Evolutionary conservation across 2,797 vertebrate genomes (phyloP), one percentile per base, ranked within the genome.

Genomic region (Falco rusticolus): DNA sequence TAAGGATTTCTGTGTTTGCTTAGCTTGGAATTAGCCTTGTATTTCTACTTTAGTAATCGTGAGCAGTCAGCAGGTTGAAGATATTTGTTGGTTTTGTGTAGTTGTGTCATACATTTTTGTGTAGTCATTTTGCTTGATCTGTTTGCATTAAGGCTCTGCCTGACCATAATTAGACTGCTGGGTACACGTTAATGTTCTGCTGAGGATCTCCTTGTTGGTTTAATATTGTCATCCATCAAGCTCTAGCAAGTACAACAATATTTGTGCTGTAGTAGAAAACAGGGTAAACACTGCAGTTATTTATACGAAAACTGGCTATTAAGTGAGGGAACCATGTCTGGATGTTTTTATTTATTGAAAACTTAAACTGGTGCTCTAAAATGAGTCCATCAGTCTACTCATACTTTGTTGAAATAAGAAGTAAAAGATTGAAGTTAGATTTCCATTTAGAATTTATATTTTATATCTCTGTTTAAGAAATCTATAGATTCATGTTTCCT

Each of bases 91-190:
- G 69, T 64, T 97, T 96, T 94, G 85, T 92, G 95, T 70, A 61
- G 51, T 56, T 87, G 84, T 65, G 56, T 87, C 72, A 56, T 19
- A 15, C 47, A 45, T 82, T 91, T 94, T 77, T 92, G 66, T 82
- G 70, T 64, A 51, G 54, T 85, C 16, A 4, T 63, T 87, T 57
- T 74, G 45, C 60, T 64, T 74, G 72, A 77, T 66, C 83, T 93
- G 31, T 94, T 92, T 95, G 94, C 71, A 48, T 70, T 66, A 16
- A 64, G 92, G 77, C 84, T 87, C 91, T 66, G 72, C 63, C 41
- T 93, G 94, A 63, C 91, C 61, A 16, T 71, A 37, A 50, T 83
- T 66, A 89, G 77, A 57, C 72, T 96, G 90, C 94, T 93, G 93
- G 84, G 81, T 84, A 72, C 84, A 92, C 48, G 16, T 18, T 68